A percentile compares a stretch with the other conserved stretches of the same genome.
Evolutionary conservation across 2,797 vertebrate genomes (phyloP).

Genomic region (Leptoclinus maculatus): DNA sequence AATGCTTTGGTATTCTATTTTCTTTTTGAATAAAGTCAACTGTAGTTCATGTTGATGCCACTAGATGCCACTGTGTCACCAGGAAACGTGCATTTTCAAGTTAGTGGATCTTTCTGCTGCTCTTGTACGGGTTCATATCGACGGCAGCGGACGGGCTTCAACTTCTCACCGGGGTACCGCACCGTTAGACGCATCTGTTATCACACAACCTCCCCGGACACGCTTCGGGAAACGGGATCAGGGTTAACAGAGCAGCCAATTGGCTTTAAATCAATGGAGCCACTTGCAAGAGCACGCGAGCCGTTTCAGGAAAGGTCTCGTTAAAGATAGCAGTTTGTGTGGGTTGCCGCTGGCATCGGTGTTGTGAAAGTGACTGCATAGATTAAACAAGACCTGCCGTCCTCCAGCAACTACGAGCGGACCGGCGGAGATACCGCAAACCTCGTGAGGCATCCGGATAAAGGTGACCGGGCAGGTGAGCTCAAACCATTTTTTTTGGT

Average conservation of each 20-base stretch:
- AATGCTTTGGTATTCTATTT: background rate
- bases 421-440: slow-evolving; percentile 4
- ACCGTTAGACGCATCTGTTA: slow-evolving; percentile 5
- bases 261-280: slow-evolving; percentile 48
- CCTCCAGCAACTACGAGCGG: slow-evolving; percentile 27
- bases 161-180: slow-evolving; percentile 43
- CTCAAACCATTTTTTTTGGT: background rate
- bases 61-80: slow-evolving; percentile 58
- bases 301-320: slow-evolving; percentile 39
- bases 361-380: slow-evolving; percentile 57
- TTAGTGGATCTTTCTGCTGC: slow-evolving; percentile 10
- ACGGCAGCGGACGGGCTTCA: slow-evolving; percentile 41
- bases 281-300: slow-evolving; percentile 11
- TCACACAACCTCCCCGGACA: background rate
- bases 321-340: slow-evolving; percentile 56
- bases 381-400: slow-evolving; percentile 40
- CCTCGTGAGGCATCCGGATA: slow-evolving; percentile 28
- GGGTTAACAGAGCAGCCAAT: background rate
- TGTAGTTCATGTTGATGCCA: slow-evolving; percentile 5
- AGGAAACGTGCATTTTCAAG: background rate
- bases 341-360: slow-evolving; percentile 30
- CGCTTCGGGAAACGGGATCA: background rate
- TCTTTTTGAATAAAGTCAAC: background rate
- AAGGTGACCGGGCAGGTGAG: slow-evolving; percentile 70
- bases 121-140: slow-evolving; percentile 27